Base-by-base conservation (phyloP, 2,888 invertebrate species). In the Drepanosiphum platanoidis region DNA sequence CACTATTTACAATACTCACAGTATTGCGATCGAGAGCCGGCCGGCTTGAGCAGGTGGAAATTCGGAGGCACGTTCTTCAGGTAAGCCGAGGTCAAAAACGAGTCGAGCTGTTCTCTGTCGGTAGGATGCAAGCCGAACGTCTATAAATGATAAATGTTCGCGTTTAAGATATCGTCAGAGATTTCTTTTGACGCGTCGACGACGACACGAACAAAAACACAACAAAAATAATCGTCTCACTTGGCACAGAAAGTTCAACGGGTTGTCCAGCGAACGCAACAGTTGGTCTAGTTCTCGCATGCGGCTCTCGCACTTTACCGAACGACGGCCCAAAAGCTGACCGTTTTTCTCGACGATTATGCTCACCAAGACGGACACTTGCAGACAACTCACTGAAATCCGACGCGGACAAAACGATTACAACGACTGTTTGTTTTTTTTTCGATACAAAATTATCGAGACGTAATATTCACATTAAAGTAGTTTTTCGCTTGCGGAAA, bases 231-330 rank as follows among this genome's bases (percentile, higher is more conserved):
- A 15, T n/a, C 7, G 3, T 52, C 66, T 86, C 86, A 94, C 94
- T 92, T 96, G 95, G 88, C 96, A 96, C 94, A 96, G 95, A 88
- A 96, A 96, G 89, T 96, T 95, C 80, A 96, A 90, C 0, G 96
- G 96, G 88, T 94, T 95, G 88, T 95, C 95, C 86, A 94, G 93
- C 8, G 94, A 93, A 61, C 95, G 91, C 83, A 96, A 90, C 88
- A 96, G 91, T 88, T 95, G 95, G 89, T 95, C 96, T 83, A 96
- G 90, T 89, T 96, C 96, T 52, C 95, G 91, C 81, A 96, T 91
- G 84, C 95, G 92, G 88, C 95, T 96, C 90, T 96, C 96, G 90
- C 96, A 96, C 90, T 96, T 96, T 88, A 96, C 93, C 88, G 95
- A 95, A n/a, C 95, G 91, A 70, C 94, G 92, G 0, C 96, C 96